phyloP scores from a whole-genome alignment of 2,888 invertebrate species.

The Temnothorax rugatulus region DNA sequence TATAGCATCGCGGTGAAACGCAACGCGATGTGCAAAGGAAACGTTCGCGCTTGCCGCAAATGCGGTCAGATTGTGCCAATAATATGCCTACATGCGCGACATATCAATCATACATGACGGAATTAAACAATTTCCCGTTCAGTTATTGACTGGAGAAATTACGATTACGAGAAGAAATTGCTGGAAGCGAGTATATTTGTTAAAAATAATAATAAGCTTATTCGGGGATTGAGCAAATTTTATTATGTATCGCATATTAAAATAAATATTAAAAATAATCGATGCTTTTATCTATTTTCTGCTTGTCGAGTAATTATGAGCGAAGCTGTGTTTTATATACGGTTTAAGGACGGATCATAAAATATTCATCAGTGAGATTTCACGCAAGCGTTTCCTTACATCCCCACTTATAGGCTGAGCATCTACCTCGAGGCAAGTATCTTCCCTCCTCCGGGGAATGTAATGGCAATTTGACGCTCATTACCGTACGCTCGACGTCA shows the following conservation, averaged over 20 bases:
- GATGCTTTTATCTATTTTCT: neutral
- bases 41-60: constrained; percentile 19
- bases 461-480: constrained; percentile 69
- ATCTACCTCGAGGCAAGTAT: constrained; percentile 6
- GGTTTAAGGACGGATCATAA: neutral
- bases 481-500: constrained; percentile 61
- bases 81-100: constrained; percentile 11
- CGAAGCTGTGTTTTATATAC: neutral
- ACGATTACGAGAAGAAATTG: neutral
- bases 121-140: constrained; percentile 26
- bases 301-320: neutral
- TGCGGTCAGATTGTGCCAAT: constrained; percentile 35
- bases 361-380: constrained; percentile 14
- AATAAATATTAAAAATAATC: constrained; percentile 17
- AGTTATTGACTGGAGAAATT: neutral
- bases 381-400: neutral
- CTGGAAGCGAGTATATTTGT: neutral
- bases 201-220: neutral
- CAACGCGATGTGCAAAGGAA: constrained; percentile 35
- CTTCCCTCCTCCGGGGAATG: constrained; percentile 21
- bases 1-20: constrained; percentile 47
- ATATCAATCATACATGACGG: constrained; percentile 14
- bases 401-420: neutral
- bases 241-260: neutral
- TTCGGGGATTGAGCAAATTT: neutral